Percentiles rank a stretch among this genome's conserved stretches.
Evolutionary conservation across 2,888 invertebrate species (phyloP).

Genomic region (Sphaerophoria taeniata): DNA sequence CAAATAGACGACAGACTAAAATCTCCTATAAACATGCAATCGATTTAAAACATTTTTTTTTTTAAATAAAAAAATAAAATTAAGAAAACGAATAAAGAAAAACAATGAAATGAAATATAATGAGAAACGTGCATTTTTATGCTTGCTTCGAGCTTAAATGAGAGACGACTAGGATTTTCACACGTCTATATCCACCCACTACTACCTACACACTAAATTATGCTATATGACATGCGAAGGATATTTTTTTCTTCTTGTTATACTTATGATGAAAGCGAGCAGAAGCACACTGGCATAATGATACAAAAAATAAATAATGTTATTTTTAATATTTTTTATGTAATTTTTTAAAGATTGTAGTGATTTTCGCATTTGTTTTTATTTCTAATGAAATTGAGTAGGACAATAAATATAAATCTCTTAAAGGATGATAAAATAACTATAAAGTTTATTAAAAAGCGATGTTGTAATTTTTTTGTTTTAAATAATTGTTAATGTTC

Average conservation of each 20-base stretch:
- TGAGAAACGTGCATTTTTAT: constrained; percentile 57
- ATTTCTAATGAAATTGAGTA: constrained; percentile 75
- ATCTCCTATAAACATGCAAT: constrained; percentile 61
- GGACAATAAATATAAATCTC: constrained; percentile 26
- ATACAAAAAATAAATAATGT: neutral
- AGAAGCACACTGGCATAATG: constrained; percentile 50
- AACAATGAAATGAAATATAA: constrained; percentile 59
- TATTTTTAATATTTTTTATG: constrained; percentile 34
- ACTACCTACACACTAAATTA: constrained; percentile 17
- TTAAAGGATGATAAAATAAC: constrained; percentile 49
- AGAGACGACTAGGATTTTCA: constrained; percentile 19
- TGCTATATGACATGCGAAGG: constrained; percentile 56
- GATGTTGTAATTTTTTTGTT: constrained; percentile 20
- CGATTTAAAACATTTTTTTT: neutral
- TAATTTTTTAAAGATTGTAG: constrained; percentile 54
- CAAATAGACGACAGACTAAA: constrained; percentile 64
- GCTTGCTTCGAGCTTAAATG: constrained; percentile 51
- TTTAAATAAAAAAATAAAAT: constrained; percentile 27
- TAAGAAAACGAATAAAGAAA: neutral
- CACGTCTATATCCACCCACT: constrained; percentile 21
- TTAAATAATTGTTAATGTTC: constrained; percentile 20
- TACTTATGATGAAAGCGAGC: constrained; percentile 51
- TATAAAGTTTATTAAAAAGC: constrained; percentile 52
- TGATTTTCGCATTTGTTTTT: constrained; percentile 83
- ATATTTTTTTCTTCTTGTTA: neutral